Evolutionary conservation across 2,797 vertebrate genomes (phyloP).

Genomic region (Malurus splendens): DNA sequence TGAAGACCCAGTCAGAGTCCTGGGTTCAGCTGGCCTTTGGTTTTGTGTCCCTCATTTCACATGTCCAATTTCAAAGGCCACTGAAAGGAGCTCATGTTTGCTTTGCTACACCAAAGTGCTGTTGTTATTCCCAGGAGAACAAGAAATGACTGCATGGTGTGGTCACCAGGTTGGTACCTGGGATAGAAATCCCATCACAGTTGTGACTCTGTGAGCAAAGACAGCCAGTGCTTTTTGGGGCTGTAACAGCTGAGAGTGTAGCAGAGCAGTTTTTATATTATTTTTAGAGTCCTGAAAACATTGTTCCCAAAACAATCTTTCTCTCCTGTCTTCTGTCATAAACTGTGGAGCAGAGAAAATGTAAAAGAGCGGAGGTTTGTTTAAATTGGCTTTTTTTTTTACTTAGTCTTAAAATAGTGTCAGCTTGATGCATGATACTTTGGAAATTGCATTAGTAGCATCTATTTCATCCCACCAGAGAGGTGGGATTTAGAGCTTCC

Average conservation of each 20-base stretch:
- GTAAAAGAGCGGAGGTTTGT: not conserved
- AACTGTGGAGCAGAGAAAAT: not conserved
- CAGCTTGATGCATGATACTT: not conserved
- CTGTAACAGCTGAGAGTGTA: not conserved
- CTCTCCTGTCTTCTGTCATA: not conserved
- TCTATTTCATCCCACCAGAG: not conserved
- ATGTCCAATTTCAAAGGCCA: not conserved
- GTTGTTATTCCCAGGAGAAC: not conserved
- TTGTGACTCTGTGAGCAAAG: not conserved
- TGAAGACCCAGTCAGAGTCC: rapidly evolving
- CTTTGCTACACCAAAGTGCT: not conserved
- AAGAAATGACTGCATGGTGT: rapidly evolving
- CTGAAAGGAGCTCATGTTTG: not conserved
- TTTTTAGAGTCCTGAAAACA: not conserved
- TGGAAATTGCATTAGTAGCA: not conserved
- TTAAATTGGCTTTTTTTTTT: not conserved
- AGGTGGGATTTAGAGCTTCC: not conserved
- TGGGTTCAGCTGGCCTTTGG: not conserved
- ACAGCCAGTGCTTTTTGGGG: not conserved
- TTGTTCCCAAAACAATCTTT: not conserved
- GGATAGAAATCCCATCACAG: not conserved
- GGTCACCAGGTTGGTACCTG: no score
- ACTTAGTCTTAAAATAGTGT: not conserved
- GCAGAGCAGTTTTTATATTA: not conserved
- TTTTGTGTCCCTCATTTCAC: not conserved